Percentiles rank a stretch among this genome's conserved stretches.
Conservation (phyloP, 2,113 vertebrate genomes). For the Chlamydotis undulata region DNA sequence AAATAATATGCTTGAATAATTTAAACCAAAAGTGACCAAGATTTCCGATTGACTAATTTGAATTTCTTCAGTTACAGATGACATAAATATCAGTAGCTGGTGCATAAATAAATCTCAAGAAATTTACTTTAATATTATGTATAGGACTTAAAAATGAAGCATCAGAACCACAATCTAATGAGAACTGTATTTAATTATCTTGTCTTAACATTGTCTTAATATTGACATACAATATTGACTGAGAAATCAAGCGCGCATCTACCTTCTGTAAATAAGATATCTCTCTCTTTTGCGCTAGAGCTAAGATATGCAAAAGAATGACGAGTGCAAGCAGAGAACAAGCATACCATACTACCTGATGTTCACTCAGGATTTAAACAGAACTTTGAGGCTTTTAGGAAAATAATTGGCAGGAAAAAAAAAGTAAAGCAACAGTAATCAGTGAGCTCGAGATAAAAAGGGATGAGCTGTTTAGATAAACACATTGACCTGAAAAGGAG, state of each 20-base stretch:
- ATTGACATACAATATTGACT: neutral
- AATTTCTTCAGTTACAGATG: neutral
- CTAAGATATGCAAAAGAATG: neutral
- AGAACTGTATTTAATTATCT: neutral
- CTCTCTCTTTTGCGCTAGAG: neutral
- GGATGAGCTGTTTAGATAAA: neutral
- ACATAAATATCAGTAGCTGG: neutral
- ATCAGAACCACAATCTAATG: neutral
- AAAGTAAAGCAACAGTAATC: neutral
- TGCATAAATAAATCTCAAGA: neutral
- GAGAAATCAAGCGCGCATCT: neutral
- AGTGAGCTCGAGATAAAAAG: neutral
- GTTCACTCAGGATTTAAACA: neutral
- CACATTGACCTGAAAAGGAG: neutral
- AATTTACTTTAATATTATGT: neutral
- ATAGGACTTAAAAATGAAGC: neutral
- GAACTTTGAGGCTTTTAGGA: neutral
- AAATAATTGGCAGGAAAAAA: neutral
- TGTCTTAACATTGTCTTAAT: neutral
- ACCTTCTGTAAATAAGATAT: neutral
- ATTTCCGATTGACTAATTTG: neutral
- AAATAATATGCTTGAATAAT: neutral
- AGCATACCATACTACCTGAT: neutral
- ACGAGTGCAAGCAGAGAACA: neutral
- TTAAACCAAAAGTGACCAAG: neutral